Conservation (phyloP, 2,888 invertebrate species). For the Pantelozetes paolii region DNA sequence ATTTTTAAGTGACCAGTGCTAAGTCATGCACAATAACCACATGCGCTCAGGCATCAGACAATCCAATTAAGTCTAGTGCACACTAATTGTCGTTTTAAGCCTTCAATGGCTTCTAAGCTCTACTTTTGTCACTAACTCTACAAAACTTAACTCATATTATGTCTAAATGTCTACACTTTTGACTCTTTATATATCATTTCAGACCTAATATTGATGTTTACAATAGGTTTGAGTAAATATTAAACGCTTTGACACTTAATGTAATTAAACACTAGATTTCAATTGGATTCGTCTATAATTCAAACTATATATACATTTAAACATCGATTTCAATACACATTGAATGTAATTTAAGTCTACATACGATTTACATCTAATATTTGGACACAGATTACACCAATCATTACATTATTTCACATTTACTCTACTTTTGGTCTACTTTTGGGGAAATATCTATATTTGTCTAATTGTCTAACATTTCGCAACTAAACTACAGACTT, state of each 20-base stretch:
- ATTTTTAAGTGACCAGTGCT: constrained; percentile 29
- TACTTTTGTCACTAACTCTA: constrained; percentile 1
- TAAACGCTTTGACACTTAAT: background rate
- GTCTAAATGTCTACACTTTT: background rate
- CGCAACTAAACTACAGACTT: background rate
- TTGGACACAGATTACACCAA: constrained; percentile 26
- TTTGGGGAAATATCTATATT: background rate
- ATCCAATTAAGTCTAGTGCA: constrained; percentile 29
- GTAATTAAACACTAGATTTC: background rate
- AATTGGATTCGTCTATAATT: constrained; percentile 7
- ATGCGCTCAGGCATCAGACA: constrained; percentile 22
- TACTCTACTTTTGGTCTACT: background rate
- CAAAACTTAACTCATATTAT: background rate
- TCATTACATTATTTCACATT: background rate
- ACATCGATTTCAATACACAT: constrained; percentile 11
- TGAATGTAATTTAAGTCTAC: background rate
- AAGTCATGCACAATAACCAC: constrained; percentile 14
- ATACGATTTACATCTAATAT: constrained; percentile 16
- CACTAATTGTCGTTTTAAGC: background rate
- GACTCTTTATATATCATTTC: background rate
- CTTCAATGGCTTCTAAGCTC: background rate
- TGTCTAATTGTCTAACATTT: constrained; percentile 26
- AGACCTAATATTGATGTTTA: background rate
- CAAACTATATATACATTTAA: background rate
- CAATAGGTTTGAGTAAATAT: background rate